Evolutionary conservation across 1,140 invertebrate species (phyloP).

Genomic region (Stratiolaelaps scimitus): DNA sequence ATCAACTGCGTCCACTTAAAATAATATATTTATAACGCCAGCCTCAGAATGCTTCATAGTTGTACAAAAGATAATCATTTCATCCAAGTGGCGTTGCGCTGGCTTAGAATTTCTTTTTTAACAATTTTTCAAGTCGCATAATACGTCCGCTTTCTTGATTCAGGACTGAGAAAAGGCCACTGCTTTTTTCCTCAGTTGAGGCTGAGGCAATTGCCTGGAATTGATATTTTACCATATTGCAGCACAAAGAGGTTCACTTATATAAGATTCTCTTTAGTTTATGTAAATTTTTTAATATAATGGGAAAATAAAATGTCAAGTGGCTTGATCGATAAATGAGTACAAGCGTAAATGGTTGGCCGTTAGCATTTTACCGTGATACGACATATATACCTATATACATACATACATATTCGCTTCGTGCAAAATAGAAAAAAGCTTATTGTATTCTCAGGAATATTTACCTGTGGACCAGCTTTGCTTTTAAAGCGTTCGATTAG

Average conservation of each 20-base stretch:
- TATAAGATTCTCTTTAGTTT: too few relatives aligned
- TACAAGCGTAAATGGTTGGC: not conserved
- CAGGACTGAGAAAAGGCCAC: slow-evolving; percentile 7
- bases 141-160: slow-evolving; percentile 25
- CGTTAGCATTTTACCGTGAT: not conserved
- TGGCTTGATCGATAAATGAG: not conserved
- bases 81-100: too few relatives aligned
- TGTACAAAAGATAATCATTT: too few relatives aligned
- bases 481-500: slow-evolving; percentile 18
- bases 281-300: too few relatives aligned
- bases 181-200: slow-evolving; percentile 1
- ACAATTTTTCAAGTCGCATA: slow-evolving; percentile 16
- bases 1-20: too few relatives aligned
- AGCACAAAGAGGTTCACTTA: too few relatives aligned
- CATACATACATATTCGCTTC: not conserved
- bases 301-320: too few relatives aligned
- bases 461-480: slow-evolving; percentile 16
- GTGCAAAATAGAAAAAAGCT: not conserved
- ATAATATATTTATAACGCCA: too few relatives aligned
- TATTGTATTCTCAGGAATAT: not conserved
- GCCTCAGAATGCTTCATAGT: too few relatives aligned
- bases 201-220: slow-evolving; percentile 6
- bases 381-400: not conserved
- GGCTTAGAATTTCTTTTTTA: slow-evolving; percentile 25
- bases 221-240: too few relatives aligned